These are phyloP conservation scores for Sinopyrophorus schimmeli DNA, from an alignment of 2,888 invertebrate species.

Conservation along the genomic window DNA sequence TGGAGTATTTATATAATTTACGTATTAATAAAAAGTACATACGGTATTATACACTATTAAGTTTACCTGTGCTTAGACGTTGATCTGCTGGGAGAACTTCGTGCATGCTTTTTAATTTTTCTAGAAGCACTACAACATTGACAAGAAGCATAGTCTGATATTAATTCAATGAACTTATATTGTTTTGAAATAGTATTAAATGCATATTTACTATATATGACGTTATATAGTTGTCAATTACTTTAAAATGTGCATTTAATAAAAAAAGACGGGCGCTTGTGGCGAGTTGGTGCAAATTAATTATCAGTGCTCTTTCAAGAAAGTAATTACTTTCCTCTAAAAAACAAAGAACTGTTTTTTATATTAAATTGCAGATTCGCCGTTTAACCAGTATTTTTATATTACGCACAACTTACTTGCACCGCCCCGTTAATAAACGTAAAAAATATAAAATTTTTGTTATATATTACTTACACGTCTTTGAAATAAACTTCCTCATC, in stretches of 20 bases:
- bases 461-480: constrained; percentile 51
- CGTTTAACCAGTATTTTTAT: too few relatives aligned
- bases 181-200: constrained; percentile 20
- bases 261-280: constrained; percentile 8
- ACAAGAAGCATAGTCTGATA: constrained; percentile 38
- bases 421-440: too few relatives aligned
- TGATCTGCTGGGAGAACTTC: constrained; percentile 54
- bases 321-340: too few relatives aligned
- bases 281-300: too few relatives aligned
- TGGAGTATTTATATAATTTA: constrained; percentile 5
- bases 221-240: background rate
- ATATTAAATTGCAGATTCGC: too few relatives aligned
- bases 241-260: constrained; percentile 22
- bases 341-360: too few relatives aligned
- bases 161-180: constrained; percentile 8
- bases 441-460: constrained; percentile 1
- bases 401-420: too few relatives aligned
- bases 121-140: constrained; percentile 54
- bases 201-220: constrained; percentile 17
- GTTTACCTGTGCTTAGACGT: constrained; percentile 53
- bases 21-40: constrained; percentile 9
- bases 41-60: constrained; percentile 10
- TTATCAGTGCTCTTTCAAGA: too few relatives aligned
- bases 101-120: constrained; percentile 55
- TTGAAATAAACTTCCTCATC: constrained; percentile 53